A percentile compares a stretch with the other conserved stretches of the same genome.
Conservation (phyloP, 2,888 invertebrate species). For the Drosophila nigritarsus region DNA sequence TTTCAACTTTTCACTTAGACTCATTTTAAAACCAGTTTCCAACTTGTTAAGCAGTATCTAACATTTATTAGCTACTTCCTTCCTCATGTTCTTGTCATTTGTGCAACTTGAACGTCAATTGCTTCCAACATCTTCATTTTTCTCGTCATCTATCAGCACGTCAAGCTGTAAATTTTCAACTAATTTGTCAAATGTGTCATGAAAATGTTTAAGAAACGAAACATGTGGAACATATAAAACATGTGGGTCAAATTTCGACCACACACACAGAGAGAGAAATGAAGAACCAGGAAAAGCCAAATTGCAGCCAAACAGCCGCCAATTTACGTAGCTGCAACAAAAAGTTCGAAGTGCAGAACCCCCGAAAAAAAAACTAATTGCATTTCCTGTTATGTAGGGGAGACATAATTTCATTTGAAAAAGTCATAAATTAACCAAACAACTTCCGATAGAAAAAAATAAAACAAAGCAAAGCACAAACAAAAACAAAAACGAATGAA, state of each 20-base stretch:
- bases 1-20: neutral
- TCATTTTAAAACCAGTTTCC: neutral
- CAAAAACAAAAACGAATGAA: constrained; percentile 53
- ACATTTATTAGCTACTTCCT: constrained; percentile 1
- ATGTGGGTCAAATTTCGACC: constrained; percentile 54
- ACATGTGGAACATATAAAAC: constrained; percentile 33
- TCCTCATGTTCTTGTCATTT: constrained; percentile 25
- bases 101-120: constrained; percentile 20
- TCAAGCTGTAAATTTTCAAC: constrained; percentile 66
- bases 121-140: constrained; percentile 12
- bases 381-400: constrained; percentile 69
- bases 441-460: constrained; percentile 76
- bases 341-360: constrained; percentile 38
- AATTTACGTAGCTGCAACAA: constrained; percentile 46
- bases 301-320: constrained; percentile 31
- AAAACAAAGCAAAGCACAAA: constrained; percentile 31
- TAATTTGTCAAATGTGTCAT: constrained; percentile 76
- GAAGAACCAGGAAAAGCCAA: neutral
- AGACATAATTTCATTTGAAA: constrained; percentile 64
- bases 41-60: neutral
- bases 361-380: constrained; percentile 70
- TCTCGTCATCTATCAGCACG: constrained; percentile 42
- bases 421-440: constrained; percentile 76
- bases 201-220: constrained; percentile 41
- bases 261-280: constrained; percentile 31